Evolutionary conservation across 2,113 vertebrate species (phyloP).

Genomic region (Notechis scutatus): DNA sequence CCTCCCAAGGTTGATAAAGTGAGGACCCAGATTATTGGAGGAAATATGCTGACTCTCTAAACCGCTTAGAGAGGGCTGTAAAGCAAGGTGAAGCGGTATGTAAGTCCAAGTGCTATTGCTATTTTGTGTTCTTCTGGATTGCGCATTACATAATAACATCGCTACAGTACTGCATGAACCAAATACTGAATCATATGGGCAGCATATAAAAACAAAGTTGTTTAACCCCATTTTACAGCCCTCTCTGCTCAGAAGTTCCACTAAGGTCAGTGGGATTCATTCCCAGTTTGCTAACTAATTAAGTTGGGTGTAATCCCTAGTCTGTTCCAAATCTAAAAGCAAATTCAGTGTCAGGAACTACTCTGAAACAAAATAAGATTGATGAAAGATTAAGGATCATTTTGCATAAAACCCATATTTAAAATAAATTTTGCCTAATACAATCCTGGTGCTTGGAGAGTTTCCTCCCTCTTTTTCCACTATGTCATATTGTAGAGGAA

Average conservation of each 20-base stretch:
- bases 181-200: not conserved
- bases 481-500: not conserved
- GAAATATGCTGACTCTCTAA: not conserved
- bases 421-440: not conserved
- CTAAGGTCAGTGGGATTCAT: not conserved
- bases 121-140: not conserved
- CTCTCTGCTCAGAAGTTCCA: no score
- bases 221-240: not conserved
- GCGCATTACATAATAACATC: not conserved
- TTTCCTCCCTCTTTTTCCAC: not conserved
- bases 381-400: not conserved
- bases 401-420: not conserved
- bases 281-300: not conserved
- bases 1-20: not conserved
- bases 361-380: not conserved
- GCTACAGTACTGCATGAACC: not conserved
- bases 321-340: not conserved
- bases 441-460: not conserved
- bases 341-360: not conserved
- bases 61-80: not conserved
- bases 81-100: not conserved
- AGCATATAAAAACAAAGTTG: not conserved
- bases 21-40: not conserved
- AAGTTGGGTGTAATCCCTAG: not conserved
- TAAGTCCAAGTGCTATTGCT: not conserved